A percentile compares a stretch with the other conserved stretches of the same genome.
Evolutionary conservation across 2,113 vertebrate genomes (phyloP).

Genomic region (Danio rerio): GRCz12tu NC_133195.1:36115501-36116000

Average conservation of each 20-base stretch:
- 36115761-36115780: background rate
- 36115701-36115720: constrained; percentile 5
- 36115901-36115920: no score
- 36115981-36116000: no score
- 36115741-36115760: background rate
- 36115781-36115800: no score
- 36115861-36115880: no score
- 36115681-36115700: background rate
- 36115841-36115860: no score
- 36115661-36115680: background rate
- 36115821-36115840: no score
- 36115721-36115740: background rate
- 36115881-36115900: no score
- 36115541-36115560: constrained; percentile 40
- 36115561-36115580: constrained; percentile 14
- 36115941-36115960: no score
- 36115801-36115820: no score
- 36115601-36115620: background rate
- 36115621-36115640: background rate
- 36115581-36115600: constrained; percentile 22
- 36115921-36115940: no score
- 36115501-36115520: constrained; percentile 56
- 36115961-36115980: no score
- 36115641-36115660: constrained; percentile 10
- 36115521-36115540: constrained; percentile 37